Evolutionary conservation across 92 coral and sea anemone genomes (phyloP).

Genomic region (Parazoanthus darwini): DNA sequence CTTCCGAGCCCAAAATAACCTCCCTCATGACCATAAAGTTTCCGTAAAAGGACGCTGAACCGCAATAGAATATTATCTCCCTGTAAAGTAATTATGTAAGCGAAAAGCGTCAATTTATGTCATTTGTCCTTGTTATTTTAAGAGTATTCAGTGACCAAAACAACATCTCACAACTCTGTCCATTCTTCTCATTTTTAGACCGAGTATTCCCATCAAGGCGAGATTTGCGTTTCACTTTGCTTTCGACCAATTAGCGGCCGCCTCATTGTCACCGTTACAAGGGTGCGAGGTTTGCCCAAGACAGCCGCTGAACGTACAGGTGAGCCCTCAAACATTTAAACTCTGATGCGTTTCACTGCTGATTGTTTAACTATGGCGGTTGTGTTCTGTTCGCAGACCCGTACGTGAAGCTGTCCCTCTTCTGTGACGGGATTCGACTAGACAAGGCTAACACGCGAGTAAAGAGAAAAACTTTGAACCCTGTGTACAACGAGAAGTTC

Average conservation of each 20-base stretch:
- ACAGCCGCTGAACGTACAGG: slow-evolving; percentile 83
- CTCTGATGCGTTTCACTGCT: background rate
- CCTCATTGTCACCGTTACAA: slow-evolving; percentile 87
- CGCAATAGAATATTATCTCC: too few relatives aligned
- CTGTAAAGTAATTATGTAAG: too few relatives aligned
- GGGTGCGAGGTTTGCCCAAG: slow-evolving; percentile 79
- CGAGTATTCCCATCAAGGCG: slow-evolving; percentile 73
- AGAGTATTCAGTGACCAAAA: background rate
- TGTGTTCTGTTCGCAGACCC: slow-evolving; percentile 59
- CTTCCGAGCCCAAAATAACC: too few relatives aligned
- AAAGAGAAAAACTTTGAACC: slow-evolving; percentile 83
- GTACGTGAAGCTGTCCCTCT: slow-evolving; percentile 88
- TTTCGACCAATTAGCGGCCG: slow-evolving; percentile 99
- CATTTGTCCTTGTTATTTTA: too few relatives aligned
- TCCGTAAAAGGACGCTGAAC: too few relatives aligned
- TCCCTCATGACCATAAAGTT: too few relatives aligned
- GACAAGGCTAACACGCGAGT: slow-evolving; percentile 96
- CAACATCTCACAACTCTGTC: background rate
- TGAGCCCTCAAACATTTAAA: slow-evolving; percentile 31
- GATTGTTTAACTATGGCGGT: background rate
- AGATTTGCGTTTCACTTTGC: slow-evolving; percentile 88
- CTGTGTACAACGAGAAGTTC: slow-evolving; percentile 95
- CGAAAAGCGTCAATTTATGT: too few relatives aligned
- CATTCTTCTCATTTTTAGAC: slow-evolving; percentile 45
- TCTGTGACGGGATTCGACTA: slow-evolving; percentile 88